phyloP scores from a whole-genome alignment of 2,888 invertebrate genomes.

The Agriopis marginaria region DNA sequence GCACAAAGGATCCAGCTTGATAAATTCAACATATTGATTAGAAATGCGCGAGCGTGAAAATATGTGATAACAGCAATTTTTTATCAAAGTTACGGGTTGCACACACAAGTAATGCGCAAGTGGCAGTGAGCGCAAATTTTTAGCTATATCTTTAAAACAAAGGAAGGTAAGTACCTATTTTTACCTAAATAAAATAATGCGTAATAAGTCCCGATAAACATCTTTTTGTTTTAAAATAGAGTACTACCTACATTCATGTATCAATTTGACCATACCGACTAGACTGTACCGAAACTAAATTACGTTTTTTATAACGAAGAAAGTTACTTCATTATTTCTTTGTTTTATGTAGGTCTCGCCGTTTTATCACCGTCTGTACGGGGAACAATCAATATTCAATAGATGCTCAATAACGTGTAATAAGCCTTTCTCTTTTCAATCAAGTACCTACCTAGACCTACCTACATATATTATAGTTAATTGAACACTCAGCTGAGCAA shows the following conservation, averaged over 20 bases:
- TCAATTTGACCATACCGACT: neutral
- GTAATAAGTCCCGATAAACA: too few relatives aligned
- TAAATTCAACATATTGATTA: too few relatives aligned
- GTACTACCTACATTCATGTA: neutral
- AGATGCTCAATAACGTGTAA: conserved; percentile 25
- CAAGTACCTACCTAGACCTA: conserved; percentile 1
- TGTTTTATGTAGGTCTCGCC: conserved; percentile 17
- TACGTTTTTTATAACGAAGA: conserved; percentile 10
- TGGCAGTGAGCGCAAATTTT: too few relatives aligned
- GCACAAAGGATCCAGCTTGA: too few relatives aligned
- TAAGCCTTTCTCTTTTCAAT: conserved; percentile 35
- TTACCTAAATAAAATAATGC: too few relatives aligned
- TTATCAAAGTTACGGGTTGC: too few relatives aligned
- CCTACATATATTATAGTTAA: neutral
- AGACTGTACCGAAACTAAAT: conserved; percentile 6
- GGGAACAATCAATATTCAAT: conserved; percentile 27
- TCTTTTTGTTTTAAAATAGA: neutral
- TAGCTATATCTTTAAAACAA: too few relatives aligned
- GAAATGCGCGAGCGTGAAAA: too few relatives aligned
- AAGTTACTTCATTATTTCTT: conserved; percentile 12
- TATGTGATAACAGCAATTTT: too few relatives aligned
- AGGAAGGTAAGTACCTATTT: too few relatives aligned
- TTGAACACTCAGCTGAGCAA: conserved; percentile 7
- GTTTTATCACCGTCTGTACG: conserved; percentile 2
- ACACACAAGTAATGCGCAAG: neutral